A percentile compares a stretch with the other conserved stretches of the same genome.
Conservation (phyloP, 92 coral and sea anemone species). For the Zoanthus sociatus region DNA sequence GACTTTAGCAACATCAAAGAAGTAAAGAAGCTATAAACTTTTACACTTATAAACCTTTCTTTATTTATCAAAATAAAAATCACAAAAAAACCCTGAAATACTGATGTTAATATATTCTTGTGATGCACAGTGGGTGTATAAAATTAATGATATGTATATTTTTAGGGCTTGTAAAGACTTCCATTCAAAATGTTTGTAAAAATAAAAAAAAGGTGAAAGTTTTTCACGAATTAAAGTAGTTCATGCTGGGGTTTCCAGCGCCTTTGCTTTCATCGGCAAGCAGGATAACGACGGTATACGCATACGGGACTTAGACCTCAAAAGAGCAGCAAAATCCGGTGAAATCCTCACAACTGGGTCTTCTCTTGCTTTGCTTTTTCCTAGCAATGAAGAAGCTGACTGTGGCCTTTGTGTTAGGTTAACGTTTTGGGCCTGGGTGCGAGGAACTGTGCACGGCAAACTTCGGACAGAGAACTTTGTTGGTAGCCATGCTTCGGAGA, state of each 20-base stretch:
- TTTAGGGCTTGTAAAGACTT: neutral
- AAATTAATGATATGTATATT: neutral
- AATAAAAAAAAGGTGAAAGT: neutral
- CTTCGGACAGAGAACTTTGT: conserved; percentile 40
- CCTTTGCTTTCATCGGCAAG: conserved; percentile 29
- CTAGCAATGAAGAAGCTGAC: conserved; percentile 23
- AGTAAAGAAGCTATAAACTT: no score
- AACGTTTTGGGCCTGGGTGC: neutral
- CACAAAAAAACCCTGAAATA: neutral
- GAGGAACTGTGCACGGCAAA: conserved; percentile 10
- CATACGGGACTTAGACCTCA: conserved; percentile 36
- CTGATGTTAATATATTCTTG: neutral
- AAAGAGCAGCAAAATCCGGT: conserved; percentile 40
- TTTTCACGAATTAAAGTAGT: neutral
- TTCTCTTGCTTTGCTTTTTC: conserved; percentile 8
- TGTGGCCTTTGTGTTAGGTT: conserved; percentile 31
- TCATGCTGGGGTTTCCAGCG: conserved; percentile 16
- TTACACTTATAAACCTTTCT: neutral
- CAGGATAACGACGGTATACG: conserved; percentile 9
- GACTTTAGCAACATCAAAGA: no score
- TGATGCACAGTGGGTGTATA: neutral
- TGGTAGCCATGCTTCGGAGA: conserved; percentile 70
- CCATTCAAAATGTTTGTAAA: neutral
- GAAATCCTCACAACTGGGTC: conserved; percentile 44
- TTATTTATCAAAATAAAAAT: conserved; percentile 6